Evolutionary conservation across 2,888 invertebrate genomes (phyloP).

Genomic region (Ophioninae sp.): DNA sequence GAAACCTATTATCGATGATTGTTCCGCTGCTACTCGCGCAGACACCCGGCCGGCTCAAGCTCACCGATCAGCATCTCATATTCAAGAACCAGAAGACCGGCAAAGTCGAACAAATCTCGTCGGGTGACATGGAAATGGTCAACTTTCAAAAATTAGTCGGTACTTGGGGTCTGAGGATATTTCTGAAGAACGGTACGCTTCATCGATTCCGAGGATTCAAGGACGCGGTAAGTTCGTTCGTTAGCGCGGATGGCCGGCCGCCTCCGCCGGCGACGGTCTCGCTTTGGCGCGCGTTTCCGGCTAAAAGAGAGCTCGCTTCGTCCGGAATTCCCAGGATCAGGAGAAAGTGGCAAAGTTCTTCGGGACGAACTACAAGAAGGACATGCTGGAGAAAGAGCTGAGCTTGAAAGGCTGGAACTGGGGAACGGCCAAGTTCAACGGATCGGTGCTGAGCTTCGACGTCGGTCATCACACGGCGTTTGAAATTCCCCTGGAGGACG

Average conservation of each 20-base stretch:
- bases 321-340: conserved; percentile 86
- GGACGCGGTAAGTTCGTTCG: conserved; percentile 86
- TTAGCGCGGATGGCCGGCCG: neutral
- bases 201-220: conserved; percentile 97
- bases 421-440: conserved; percentile 97
- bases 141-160: conserved; percentile 97
- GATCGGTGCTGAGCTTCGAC: conserved; percentile 92
- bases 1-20: conserved; percentile 21
- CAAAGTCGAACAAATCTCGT: conserved; percentile 94
- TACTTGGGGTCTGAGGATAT: conserved; percentile 93
- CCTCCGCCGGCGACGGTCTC: neutral
- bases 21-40: conserved; percentile 76
- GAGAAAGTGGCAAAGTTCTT: conserved; percentile 97
- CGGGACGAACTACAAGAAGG: conserved; percentile 90
- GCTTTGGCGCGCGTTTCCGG: too few species aligned
- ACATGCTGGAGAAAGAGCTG: conserved; percentile 95
- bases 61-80: conserved; percentile 93
- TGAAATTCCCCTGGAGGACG: conserved; percentile 97
- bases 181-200: conserved; percentile 93
- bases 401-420: conserved; percentile 99
- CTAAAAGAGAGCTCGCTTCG: neutral
- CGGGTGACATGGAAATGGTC: conserved; percentile 93
- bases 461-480: conserved; percentile 93
- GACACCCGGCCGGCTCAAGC: conserved; percentile 95
- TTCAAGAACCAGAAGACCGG: conserved; percentile 99